A percentile compares a stretch with the other conserved stretches of the same genome.
These are phyloP conservation scores for Micromys minutus DNA, from an alignment of 2,113 vertebrate genomes.

Conservation along the genomic window DNA sequence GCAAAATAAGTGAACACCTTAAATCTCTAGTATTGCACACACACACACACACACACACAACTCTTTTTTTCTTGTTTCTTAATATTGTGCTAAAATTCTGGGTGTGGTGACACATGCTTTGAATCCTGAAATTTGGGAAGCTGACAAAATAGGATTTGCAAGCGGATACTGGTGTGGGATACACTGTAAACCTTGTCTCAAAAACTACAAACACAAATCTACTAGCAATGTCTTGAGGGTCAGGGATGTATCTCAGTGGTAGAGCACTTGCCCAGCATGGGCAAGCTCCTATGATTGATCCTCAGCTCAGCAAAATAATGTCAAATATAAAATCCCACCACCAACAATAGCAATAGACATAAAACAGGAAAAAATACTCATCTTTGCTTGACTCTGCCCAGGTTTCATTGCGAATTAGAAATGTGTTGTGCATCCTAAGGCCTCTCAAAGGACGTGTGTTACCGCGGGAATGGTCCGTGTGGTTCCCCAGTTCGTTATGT, in stretches of 20 bases:
- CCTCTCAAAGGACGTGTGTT: not conserved
- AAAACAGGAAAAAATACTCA: not conserved
- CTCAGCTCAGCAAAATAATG: not conserved
- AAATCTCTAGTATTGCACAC: not conserved
- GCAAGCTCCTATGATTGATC: not conserved
- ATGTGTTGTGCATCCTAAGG: not conserved
- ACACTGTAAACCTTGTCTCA: not conserved
- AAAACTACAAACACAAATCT: not conserved
- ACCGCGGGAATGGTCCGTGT: not conserved
- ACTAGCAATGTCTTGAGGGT: not conserved
- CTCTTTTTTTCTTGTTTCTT: not conserved
- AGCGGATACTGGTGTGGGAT: not conserved
- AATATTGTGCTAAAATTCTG: not conserved
- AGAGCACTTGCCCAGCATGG: not conserved
- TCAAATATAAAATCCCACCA: not conserved
- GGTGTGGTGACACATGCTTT: not conserved
- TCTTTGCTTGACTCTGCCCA: not conserved
- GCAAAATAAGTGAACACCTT: not conserved
- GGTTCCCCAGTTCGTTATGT: not conserved
- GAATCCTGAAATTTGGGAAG: not conserved
- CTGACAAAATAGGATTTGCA: not conserved
- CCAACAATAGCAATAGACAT: not conserved
- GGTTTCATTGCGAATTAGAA: not conserved
- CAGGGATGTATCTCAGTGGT: not conserved
- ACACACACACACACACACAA: too few relatives aligned